Evolutionary conservation across 2,113 vertebrate genomes (phyloP), one percentile per base, ranked within the genome.

Genomic region (Rhynchomys soricoides): DNA sequence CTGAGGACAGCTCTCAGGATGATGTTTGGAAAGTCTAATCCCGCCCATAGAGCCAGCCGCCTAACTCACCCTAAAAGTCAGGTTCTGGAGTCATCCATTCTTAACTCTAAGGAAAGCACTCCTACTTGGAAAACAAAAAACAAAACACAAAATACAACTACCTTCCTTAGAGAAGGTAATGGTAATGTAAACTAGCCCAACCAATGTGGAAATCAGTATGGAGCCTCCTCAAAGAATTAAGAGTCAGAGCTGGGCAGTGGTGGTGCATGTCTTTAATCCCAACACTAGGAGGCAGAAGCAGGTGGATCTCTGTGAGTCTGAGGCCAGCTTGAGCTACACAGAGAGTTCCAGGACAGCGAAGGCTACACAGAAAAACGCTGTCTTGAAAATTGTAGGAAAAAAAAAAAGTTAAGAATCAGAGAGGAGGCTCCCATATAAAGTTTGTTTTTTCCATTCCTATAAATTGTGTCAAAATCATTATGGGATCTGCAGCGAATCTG

Each of bases 11-110:
- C 55, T 12, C 88, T 86, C 74, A 81, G 89, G 13, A 57, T 81
- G 64, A 86, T 4, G 64, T 62, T 91, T 66, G 66, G 78, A 71
- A 90, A 81, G 34, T 40, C 77, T 29, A 59, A 50, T 90, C 50
- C 66, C 37, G 91, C 43, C 91, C 92, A 97, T 93, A 79, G 91
- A 95, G 70, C n/a, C n/a, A n/a, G n/a, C 91, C 64, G 57, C n/a
- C 34, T 91, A 31, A 86, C 17, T 92, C 73, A 95, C 4, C 89
- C 71, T 48, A 91, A 88, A 7, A 79, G 57, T 62, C 12, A 79
- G 1, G 10, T 68, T 91, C 57, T 91, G 34, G 17, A 40, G 24
- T 19, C 95, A 37, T 50, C n/a, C 62, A 73, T 77, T 93, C 21
- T 26, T 31, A 88, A 34, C 13, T 97, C 70, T 94, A 40, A 93